Percentiles rank a stretch among this genome's conserved stretches.
Conservation (phyloP, 2,888 invertebrate species). For the Volucella inanis region DNA sequence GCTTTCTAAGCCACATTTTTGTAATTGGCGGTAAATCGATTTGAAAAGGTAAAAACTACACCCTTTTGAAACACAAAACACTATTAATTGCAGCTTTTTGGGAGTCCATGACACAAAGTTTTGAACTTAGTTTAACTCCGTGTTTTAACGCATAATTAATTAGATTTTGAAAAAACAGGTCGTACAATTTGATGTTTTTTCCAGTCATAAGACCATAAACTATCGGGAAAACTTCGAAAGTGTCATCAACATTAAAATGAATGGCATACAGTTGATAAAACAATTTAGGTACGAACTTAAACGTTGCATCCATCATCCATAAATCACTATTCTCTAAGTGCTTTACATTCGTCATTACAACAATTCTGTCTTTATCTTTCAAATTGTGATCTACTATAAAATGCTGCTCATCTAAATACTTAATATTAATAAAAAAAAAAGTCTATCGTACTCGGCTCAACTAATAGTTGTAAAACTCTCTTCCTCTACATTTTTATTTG, state of each 20-base stretch:
- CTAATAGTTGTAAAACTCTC: too few relatives aligned
- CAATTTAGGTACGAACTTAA: not conserved
- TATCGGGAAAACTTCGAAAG: not conserved
- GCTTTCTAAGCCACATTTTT: constrained; percentile 8
- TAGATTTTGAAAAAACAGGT: not conserved
- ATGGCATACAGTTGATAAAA: constrained; percentile 20
- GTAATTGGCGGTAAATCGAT: not conserved
- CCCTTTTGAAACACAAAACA: not conserved
- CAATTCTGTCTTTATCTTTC: not conserved
- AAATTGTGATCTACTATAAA: not conserved
- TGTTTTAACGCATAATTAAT: not conserved
- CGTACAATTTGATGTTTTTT: not conserved
- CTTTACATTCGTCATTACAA: not conserved
- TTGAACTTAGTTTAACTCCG: too few relatives aligned
- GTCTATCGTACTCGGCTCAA: too few relatives aligned
- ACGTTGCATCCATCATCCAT: constrained; percentile 18
- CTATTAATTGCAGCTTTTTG: too few relatives aligned
- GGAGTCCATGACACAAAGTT: too few relatives aligned
- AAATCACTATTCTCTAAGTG: not conserved
- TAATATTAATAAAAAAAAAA: too few relatives aligned
- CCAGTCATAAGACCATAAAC: not conserved
- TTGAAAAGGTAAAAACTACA: not conserved
- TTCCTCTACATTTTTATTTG: too few relatives aligned
- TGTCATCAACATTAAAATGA: not conserved
- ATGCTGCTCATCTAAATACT: not conserved